Evolutionary conservation across 2,797 vertebrate species (phyloP), one percentile per base, ranked within the genome.

Genomic region (Xiphorhynchus erythropygius): DNA sequence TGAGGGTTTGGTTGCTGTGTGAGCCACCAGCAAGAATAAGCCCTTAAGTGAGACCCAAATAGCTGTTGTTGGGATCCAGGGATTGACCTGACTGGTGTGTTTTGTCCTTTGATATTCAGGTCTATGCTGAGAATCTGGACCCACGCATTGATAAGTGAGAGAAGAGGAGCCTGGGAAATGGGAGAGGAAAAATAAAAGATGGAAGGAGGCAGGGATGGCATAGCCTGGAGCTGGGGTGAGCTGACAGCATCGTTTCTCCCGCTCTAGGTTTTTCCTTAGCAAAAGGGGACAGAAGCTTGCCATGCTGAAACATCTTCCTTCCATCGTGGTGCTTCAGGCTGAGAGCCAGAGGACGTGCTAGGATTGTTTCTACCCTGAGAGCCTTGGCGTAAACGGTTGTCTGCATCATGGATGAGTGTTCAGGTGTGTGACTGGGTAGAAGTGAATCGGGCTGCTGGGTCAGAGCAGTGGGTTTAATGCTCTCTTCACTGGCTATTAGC

Each of bases 401-500:
- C 73, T 91, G 87, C 67, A 53, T 76, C 73, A 56, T 12, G 83
- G 70, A 86, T 76, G 70, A 50, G 64, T 28, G 64, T 77, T 42
- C 59, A 77, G 70, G 74, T 94, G 83, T 0, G 0, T 77, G 80
- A 93, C 90, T 70, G 91, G 92, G 79, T 71, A 84, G 50, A 11
- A 42, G 30, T 65, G 87, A 76, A 79, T 59, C 33, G n/a, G 69
- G 50, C 67, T 91, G 82, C 82, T 78, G 67, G 16, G 32, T 44
- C 4, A 16, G 53, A 73, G 62, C 67, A 60, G 83, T 76, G 53
- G 27, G 18, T 88, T 94, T 94, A 67, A 56, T 9, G 87, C 63
- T 92, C 85, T 88, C 94, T 96, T 50, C 91, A 82, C 53, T 33
- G 44, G 30, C 68, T 77, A 75, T 55, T 33, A 85, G 62, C 41